phyloP scores from a whole-genome alignment of 1,140 invertebrate species.

The Pogonognathellus flavescens region DNA sequence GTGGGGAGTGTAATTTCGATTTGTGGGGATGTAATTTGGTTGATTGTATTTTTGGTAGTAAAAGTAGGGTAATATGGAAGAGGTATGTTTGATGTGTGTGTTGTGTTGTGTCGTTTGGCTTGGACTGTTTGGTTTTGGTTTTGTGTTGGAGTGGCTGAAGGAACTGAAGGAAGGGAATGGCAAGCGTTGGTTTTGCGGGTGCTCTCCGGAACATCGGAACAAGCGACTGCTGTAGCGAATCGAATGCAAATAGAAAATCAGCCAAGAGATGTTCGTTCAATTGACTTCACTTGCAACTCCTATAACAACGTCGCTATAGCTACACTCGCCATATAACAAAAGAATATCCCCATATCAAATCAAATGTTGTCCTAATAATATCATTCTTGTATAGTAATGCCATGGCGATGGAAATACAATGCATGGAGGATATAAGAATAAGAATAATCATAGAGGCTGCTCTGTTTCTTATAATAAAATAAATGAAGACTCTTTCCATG shows the following conservation, averaged over 20 bases:
- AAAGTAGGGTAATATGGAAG: not conserved
- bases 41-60: not conserved
- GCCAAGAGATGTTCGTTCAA: conserved; percentile 32
- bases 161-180: too few relatives aligned
- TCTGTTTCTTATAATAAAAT: too few relatives aligned
- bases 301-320: too few relatives aligned
- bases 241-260: conserved; percentile 46
- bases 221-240: conserved; percentile 26
- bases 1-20: too few relatives aligned
- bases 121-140: not conserved
- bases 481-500: too few relatives aligned
- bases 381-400: not conserved
- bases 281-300: not conserved
- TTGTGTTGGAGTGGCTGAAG: conserved; percentile 9
- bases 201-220: conserved; percentile 32
- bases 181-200: conserved; percentile 29
- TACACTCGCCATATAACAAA: too few relatives aligned
- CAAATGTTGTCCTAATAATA: not conserved
- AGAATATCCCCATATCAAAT: too few relatives aligned
- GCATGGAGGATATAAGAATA: too few relatives aligned
- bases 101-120: not conserved
- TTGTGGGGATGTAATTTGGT: too few relatives aligned
- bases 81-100: not conserved
- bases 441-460: too few relatives aligned
- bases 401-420: too few relatives aligned